Base-by-base conservation (phyloP, 2,888 invertebrate genomes). In the Tineola bisselliella region DNA sequence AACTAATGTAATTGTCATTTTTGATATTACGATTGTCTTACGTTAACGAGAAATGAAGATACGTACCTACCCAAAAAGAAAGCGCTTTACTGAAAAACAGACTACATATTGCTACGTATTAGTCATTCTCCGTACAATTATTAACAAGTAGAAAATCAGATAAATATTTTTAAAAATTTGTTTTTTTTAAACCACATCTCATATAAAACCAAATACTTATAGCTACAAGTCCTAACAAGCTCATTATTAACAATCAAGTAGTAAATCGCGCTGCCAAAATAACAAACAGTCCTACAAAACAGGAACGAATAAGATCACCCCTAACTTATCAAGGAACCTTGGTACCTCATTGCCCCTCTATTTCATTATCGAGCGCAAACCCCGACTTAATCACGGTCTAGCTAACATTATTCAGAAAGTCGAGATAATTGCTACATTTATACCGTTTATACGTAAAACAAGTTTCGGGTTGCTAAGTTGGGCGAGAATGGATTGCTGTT, bases 371-470 rank as follows among this genome's bases (percentile, higher is more conserved):
- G 52, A 48, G 48, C 25, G 11, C 3, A 38, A 64, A 66, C 67
- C 66, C 64, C 73, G 76, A 74, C 79, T 84, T 83, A 83, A 84
- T 84, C 82, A 84, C 73, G 75, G 69, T 65, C 68, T 66, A 48
- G 71, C 69, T 63, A 67, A 66, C 77, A 77, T 82, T 78, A 79
- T 69, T 83, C 75, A 78, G 69, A 61, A 66, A 63, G 63, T 65
- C 65, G 66, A 65, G 71, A 72, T 84, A 83, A 84, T 82, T 81
- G 76, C 81, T 73, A 74, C 81, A 79, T 81, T 80, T 79, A 77
- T 82, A 81, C 56, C 62, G 57, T 62, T 62, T 62, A 62, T 61
- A 59, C 62, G 62, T 13, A 59, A 57, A 61, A 57, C 52, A 60
- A 62, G 62, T 62, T 62, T 62, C 15, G 58, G 48, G 60, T 12